phyloP scores from a whole-genome alignment of 2,888 invertebrate genomes.

The Nephrotoma appendiculata region DNA sequence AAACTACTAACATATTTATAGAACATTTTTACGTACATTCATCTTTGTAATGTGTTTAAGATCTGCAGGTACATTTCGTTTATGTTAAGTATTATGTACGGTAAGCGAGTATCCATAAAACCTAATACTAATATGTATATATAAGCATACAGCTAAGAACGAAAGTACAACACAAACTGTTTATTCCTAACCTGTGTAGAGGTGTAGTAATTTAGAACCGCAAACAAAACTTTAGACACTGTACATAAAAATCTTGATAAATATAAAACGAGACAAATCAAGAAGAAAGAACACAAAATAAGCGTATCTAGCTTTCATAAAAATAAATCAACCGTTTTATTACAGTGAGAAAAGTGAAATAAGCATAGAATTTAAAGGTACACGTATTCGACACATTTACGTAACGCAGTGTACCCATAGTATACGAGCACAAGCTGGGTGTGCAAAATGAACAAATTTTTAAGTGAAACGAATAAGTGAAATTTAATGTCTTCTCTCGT shows the following conservation, averaged over 20 bases:
- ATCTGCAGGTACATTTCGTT: neutral
- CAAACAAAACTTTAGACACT: neutral
- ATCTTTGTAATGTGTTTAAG: neutral
- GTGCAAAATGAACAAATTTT: neutral
- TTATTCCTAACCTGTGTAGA: neutral
- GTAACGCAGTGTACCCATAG: neutral
- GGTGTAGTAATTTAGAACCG: neutral
- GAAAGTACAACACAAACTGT: neutral
- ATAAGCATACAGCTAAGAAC: neutral
- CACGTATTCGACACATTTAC: neutral
- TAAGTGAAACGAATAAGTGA: neutral
- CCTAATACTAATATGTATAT: too few species aligned
- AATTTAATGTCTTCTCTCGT: neutral
- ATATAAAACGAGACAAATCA: neutral
- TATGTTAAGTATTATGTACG: neutral
- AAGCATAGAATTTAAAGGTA: neutral
- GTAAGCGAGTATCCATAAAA: neutral
- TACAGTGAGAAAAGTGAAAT: neutral
- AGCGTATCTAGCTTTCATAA: neutral
- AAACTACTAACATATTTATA: neutral
- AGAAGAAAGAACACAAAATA: neutral
- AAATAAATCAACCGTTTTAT: neutral
- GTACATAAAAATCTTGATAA: neutral
- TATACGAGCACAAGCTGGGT: neutral
- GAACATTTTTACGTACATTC: neutral